These are phyloP conservation scores for Anguilla anguilla DNA, from an alignment of 2,797 vertebrate species.

Conservation along the genomic window DNA sequence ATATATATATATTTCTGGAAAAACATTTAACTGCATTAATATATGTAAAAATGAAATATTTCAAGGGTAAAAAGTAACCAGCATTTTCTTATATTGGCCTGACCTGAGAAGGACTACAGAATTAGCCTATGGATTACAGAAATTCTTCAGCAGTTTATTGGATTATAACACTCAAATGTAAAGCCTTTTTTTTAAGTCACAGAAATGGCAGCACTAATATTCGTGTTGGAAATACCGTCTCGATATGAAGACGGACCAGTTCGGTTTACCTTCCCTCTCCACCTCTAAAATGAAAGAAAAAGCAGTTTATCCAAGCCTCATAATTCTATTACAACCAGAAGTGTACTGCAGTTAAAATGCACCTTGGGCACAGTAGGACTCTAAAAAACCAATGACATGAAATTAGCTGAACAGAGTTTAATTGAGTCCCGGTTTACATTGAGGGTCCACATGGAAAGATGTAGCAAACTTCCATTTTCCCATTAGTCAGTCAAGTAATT, in stretches of 20 bases:
- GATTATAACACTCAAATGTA: neutral
- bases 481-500: neutral
- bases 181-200: neutral
- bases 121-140: neutral
- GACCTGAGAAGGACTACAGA: neutral
- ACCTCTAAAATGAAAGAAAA: neutral
- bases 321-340: neutral
- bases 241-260: neutral
- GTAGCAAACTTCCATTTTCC: too few relatives aligned
- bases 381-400: neutral
- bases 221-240: neutral
- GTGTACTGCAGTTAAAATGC: neutral
- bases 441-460: neutral
- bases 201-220: neutral
- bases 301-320: neutral
- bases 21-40: neutral
- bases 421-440: neutral
- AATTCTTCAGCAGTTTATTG: neutral
- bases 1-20: neutral
- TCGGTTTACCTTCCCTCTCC: neutral
- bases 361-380: neutral
- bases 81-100: neutral
- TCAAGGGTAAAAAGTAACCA: neutral
- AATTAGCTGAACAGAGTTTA: neutral
- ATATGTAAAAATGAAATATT: neutral